phyloP scores from a whole-genome alignment of 2,113 vertebrate genomes.

The Vulpes vulpes region DNA sequence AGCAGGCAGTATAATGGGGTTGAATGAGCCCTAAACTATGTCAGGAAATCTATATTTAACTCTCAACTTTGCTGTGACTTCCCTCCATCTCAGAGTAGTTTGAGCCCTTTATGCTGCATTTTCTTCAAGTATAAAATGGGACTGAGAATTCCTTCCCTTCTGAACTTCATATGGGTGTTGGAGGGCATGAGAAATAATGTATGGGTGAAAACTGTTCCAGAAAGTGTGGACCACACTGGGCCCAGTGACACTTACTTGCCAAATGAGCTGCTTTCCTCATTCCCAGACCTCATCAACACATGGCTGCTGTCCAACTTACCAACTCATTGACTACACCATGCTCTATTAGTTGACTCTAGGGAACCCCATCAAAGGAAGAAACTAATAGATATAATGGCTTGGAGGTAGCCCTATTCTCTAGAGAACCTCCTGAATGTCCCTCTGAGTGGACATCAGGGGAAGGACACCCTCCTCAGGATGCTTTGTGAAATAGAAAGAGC shows the following conservation, averaged over 20 bases:
- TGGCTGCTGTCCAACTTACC: background rate
- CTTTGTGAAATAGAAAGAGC: background rate
- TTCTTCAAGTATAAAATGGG: slow-evolving; percentile 42
- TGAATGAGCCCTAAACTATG: background rate
- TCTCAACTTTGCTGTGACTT: slow-evolving; percentile 1
- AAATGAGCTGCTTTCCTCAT: background rate
- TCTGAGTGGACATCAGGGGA: background rate
- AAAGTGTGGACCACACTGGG: background rate
- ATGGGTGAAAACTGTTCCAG: background rate
- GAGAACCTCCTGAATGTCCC: background rate
- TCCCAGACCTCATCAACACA: background rate
- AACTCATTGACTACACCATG: background rate
- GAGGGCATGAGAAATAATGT: background rate
- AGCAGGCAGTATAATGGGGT: background rate
- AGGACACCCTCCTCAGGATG: background rate
- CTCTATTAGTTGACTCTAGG: background rate
- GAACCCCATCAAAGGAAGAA: slow-evolving; percentile 35
- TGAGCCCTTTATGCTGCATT: background rate
- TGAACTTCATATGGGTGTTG: background rate
- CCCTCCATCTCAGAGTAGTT: background rate
- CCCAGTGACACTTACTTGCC: background rate
- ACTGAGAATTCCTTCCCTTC: background rate
- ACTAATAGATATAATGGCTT: background rate
- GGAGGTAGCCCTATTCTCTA: background rate
- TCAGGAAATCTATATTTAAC: background rate